Evolutionary conservation across 2,797 vertebrate genomes (phyloP).

Genomic region (Melanotaenia maccullochi): DNA sequence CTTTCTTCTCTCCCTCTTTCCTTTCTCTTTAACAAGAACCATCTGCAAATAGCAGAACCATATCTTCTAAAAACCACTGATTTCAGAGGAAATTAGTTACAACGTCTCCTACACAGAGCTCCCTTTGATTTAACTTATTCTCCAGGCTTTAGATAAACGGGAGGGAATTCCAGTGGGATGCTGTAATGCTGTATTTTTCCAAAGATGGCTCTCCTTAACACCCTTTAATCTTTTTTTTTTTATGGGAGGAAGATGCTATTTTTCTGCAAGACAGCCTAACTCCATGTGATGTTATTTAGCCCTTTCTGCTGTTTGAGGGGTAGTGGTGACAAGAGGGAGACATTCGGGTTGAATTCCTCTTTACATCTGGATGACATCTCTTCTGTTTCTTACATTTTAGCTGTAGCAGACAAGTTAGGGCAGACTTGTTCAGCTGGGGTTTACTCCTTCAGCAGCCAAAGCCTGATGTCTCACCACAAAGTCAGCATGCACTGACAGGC

Average conservation of each 20-base stretch:
- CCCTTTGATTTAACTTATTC: constrained; percentile 82
- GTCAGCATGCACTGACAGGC: constrained; percentile 56
- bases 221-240: constrained; percentile 77
- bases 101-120: constrained; percentile 76
- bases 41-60: constrained; percentile 83
- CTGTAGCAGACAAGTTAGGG: constrained; percentile 37
- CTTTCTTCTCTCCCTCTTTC: constrained; percentile 44
- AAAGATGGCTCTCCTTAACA: constrained; percentile 52
- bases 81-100: constrained; percentile 87
- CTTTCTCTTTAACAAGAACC: constrained; percentile 79
- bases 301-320: constrained; percentile 33
- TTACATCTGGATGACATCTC: constrained; percentile 24
- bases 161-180: constrained; percentile 76
- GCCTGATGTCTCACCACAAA: constrained; percentile 37
- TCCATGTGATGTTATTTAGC: constrained; percentile 58
- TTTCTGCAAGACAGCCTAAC: constrained; percentile 36
- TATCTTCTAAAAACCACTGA: constrained; percentile 80
- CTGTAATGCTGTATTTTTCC: constrained; percentile 67
- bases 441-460: constrained; percentile 47
- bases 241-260: constrained; percentile 61
- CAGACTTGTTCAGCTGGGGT: constrained; percentile 64
- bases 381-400: constrained; percentile 30
- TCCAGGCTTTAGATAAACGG: constrained; percentile 75
- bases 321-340: constrained; percentile 14
- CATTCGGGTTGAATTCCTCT: constrained; percentile 49